A percentile compares a stretch with the other conserved stretches of the same genome.
These are phyloP conservation scores for Loxodonta africana DNA, from an alignment of 2,113 vertebrate species.

Conservation along the genomic window DNA sequence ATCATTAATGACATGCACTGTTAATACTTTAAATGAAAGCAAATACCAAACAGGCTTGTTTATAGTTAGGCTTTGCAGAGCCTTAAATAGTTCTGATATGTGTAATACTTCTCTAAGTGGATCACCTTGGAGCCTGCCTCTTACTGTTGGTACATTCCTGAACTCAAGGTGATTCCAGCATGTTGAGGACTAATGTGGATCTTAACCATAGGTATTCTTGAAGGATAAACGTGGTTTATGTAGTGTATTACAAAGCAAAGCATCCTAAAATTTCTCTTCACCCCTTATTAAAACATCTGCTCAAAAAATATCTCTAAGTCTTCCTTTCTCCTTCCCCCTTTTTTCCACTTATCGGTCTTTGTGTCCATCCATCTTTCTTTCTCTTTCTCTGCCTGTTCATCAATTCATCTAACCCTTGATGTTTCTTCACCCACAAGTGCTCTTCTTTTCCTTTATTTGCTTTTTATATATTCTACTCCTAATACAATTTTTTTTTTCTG, in stretches of 20 bases:
- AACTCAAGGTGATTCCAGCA: not conserved
- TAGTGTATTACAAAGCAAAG: not conserved
- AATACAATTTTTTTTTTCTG: not conserved
- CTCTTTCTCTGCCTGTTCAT: not conserved
- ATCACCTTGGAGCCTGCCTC: not conserved
- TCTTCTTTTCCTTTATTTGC: not conserved
- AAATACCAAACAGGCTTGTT: not conserved
- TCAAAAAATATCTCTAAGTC: not conserved
- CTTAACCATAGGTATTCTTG: not conserved
- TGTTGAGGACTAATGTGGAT: not conserved
- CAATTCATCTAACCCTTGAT: not conserved
- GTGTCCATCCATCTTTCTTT: not conserved
- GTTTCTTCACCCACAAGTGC: not conserved
- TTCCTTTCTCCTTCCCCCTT: not conserved
- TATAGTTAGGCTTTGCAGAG: not conserved
- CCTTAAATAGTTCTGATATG: not conserved
- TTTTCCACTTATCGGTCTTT: not conserved
- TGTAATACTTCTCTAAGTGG: not conserved
- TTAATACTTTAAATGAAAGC: conserved; percentile 29
- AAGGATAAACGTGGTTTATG: not conserved
- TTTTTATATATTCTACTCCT: not conserved
- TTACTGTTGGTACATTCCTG: not conserved
- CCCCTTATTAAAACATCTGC: not conserved
- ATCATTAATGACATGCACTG: not conserved
- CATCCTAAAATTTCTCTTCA: too few species aligned